phyloP scores from a whole-genome alignment of 2,113 vertebrate genomes.

The Neodontobutis hainanensis region DNA sequence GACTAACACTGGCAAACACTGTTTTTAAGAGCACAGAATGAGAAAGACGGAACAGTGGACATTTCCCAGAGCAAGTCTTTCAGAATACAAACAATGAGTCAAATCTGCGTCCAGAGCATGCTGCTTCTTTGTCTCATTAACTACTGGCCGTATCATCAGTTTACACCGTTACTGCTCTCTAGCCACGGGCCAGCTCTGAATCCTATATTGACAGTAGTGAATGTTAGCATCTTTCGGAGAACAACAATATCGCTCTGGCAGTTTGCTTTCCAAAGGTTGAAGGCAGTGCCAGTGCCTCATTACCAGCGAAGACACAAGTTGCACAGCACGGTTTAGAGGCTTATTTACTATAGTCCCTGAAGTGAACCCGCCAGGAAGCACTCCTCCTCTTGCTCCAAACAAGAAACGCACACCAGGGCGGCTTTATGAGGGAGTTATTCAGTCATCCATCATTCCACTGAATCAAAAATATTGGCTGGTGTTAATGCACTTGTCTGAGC shows the following conservation, averaged over 20 bases:
- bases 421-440: constrained; percentile 20
- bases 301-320: constrained; percentile 20
- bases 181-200: constrained; percentile 35
- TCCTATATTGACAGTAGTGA: constrained; percentile 27
- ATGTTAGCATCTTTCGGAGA: not conserved
- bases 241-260: constrained; percentile 9
- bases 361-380: constrained; percentile 12
- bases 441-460: constrained; percentile 13
- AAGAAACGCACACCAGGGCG: not conserved
- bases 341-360: not conserved
- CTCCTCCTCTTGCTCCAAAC: not conserved
- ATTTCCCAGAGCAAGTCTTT: constrained; percentile 69
- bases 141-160: constrained; percentile 50
- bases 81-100: constrained; percentile 62
- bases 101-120: constrained; percentile 37
- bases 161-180: constrained; percentile 38
- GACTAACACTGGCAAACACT: constrained; percentile 63
- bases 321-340: constrained; percentile 9
- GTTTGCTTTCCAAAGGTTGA: constrained; percentile 21
- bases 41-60: constrained; percentile 57
- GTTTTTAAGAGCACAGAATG: constrained; percentile 51
- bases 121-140: constrained; percentile 50
- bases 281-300: constrained; percentile 19
- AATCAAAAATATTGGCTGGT: constrained; percentile 20
- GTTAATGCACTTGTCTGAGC: constrained; percentile 20